Conservation (phyloP, 2,113 vertebrate species). For the Mormyrus lacerda region DNA sequence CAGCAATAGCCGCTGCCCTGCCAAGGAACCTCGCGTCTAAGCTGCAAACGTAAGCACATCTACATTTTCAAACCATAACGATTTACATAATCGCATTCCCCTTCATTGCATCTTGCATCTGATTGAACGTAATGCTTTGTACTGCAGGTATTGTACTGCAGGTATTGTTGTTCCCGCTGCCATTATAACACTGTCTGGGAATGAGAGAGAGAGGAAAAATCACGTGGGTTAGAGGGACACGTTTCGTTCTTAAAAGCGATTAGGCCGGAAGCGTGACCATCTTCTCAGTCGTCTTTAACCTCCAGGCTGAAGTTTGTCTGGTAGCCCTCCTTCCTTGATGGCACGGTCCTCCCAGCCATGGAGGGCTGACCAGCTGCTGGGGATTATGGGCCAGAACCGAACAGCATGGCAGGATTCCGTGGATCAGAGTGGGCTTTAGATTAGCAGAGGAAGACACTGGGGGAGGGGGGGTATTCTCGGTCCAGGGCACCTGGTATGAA, state of each 20-base stretch:
- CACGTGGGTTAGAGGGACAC: not conserved
- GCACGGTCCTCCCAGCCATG: not conserved
- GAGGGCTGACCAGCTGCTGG: slow-evolving; percentile 7
- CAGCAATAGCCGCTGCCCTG: not conserved
- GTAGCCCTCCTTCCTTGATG: not conserved
- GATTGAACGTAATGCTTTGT: not conserved
- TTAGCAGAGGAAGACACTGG: not conserved
- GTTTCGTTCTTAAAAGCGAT: not conserved
- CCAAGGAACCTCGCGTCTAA: not conserved
- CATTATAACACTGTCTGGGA: slow-evolving; percentile 4
- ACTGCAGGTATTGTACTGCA: too few relatives aligned
- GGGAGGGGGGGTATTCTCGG: not conserved
- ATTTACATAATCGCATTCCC: not conserved
- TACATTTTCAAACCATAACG: not conserved
- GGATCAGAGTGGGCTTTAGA: not conserved
- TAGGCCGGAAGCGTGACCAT: not conserved
- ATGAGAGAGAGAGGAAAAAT: not conserved
- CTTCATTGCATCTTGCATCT: not conserved
- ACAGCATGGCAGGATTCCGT: not conserved
- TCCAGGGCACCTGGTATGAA: not conserved
- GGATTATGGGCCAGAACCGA: not conserved
- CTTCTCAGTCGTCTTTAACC: not conserved
- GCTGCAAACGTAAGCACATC: not conserved
- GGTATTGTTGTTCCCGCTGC: not conserved
- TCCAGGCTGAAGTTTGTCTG: not conserved